Base-by-base conservation (phyloP, 2,797 vertebrate species). In the Falco berigora region DNA sequence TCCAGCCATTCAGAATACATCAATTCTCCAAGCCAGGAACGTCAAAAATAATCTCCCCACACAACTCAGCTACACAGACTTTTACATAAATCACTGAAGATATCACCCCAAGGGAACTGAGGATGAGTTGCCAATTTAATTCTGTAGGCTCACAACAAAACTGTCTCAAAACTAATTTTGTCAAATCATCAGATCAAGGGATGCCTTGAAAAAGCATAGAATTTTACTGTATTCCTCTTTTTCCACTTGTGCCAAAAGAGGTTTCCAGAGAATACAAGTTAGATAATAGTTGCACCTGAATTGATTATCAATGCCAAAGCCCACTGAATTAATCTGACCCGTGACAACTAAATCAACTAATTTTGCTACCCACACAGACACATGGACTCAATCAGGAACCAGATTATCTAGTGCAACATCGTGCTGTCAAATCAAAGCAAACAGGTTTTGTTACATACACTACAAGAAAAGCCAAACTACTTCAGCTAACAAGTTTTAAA, bases 41-140 rank as follows among this genome's bases (percentile, higher is more conserved):
- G 77, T 93, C 94, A 97, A 92, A 93, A 92, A 89, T 82, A 82
- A 96, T 85, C 83, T 89, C 94, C 86, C 86, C 71, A 53, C 81
- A 64, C 77, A 95, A 95, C 47, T 94, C 78, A 94, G 84, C 86
- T 58, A 79, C 90, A 62, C 49, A 95, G 88, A 75, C 61, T 96
- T 94, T 81, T 93, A 92, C 80, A 94, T 92, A 95, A 96, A 95
- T 88, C 94, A 94, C 92, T 94, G 86, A 74, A 85, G 75, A 83
- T 83, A 87, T 44, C 56, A 61, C 86, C 80, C 92, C 61, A 38
- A 94, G 86, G 96, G 86, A 93, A 83, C 53, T 30, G 78, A 80
- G 63, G 49, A 67, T 79, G 81, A 92, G 68, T 77, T 95, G 93
- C 90, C 90, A 94, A 85, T 95, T 94, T 87, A 84, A 63, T 89